Evolutionary conservation across 2,797 vertebrate species (phyloP), one percentile per base, ranked within the genome.

Genomic region (Pogonophryne albipinna): DNA sequence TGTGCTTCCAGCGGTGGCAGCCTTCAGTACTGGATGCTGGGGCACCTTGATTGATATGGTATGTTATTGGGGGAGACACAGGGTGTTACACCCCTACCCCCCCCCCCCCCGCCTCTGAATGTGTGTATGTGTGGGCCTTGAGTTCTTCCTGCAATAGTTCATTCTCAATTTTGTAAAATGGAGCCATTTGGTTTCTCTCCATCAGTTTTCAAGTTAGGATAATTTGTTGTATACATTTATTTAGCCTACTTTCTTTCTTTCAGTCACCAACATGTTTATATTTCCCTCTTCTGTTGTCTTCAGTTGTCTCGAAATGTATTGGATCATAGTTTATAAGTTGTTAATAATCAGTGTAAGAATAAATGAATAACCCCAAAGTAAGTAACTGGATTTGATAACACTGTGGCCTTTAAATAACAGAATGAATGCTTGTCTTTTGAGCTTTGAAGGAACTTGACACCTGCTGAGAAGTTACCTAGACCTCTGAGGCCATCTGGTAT

Each of bases 31-130:
- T 76, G 79, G 76, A 85, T 82, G 81, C 77, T 23, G 82, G 85
- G 85, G 90, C 73, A 74, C 84, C 69, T 82, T 94, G 93, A 95
- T 93, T 88, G 90, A 94, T 94, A 91, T 88, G 92, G 91, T 92
- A 93, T 94, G 93, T 93, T 91, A 94, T 93, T 93, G 86, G 79
- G 76, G 85, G 89, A 93, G 94, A 94, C 92, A 69, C 7, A 1
- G 82, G 78, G 90, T 87, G 86, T 87, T 91, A 78, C 79, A 87
- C 82, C 69, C 84, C 80, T 15, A 59, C 78, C 75, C 20, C 23
- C 23, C 20, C 20, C n/a, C n/a, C n/a, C n/a, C n/a, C 78, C 7
- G 0, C 78, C 66, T 45, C 77, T 59, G 45, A 53, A 14, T 80
- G 63, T 78, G 65, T 78, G 74, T 76, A 71, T 68, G 52, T 42